Base-by-base conservation (phyloP, 2,113 vertebrate species). In the Xiphias gladius region DNA sequence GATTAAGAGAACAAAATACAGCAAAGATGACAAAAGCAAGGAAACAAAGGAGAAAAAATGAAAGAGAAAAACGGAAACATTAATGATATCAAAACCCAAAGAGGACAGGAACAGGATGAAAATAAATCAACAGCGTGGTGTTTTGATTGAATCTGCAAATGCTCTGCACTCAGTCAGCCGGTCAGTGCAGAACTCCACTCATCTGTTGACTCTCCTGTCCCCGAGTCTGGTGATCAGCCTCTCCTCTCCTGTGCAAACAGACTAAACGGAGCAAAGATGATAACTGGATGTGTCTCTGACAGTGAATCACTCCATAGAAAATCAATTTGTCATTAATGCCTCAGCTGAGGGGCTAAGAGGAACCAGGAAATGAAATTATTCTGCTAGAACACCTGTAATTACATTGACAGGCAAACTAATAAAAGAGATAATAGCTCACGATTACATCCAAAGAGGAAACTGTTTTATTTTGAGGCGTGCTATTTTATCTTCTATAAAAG, bases 241-340 rank as follows among this genome's bases (percentile, higher is more conserved):
- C 52, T 62, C 58, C 19, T 61, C 52, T 62, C 46, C 16, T 54
- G 54, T 79, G 46, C 57, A 82, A 72, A 86, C 69, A 72, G 50
- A 61, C 32, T 30, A 5, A 73, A 68, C 37, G 19, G 39, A 63
- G 73, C 50, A 26, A 20, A 69, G 75, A 81, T 0, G 30, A 67
- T 77, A 39, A 61, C 68, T 64, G 82, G 69, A 64, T 1, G 65
- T 37, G 7, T 65, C 70, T 41, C 61, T 7, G 7, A 37, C 48
- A 0, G n/a, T 0, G 20, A 1, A 22, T 59, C 50, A 9, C 75
- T 76, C 41, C 32, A 16, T 0, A 74, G 65, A 30, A 43, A 55
- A 87, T 84, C 74, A 46, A 74, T 91, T 30, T 37, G 50, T 37
- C 50, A 54, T 69, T 75, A 78, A 68, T 17, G 80, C 28, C 0